These are phyloP conservation scores for Folsomia candida DNA, from an alignment of 2,888 invertebrate genomes.

Conservation along the genomic window DNA sequence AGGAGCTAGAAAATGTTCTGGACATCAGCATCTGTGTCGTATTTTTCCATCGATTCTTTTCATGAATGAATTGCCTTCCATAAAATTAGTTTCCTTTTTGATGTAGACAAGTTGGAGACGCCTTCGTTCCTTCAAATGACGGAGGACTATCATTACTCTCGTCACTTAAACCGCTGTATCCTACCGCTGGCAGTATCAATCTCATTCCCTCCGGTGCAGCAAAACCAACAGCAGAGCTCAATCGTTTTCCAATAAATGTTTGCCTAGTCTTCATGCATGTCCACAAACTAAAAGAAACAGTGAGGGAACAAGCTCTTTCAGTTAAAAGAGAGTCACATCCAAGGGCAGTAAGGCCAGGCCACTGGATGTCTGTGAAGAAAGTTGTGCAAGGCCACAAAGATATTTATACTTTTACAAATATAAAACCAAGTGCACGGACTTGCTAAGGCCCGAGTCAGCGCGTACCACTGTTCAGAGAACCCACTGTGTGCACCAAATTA, in stretches of 20 bases:
- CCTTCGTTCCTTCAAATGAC: not conserved
- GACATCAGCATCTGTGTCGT: too few relatives aligned
- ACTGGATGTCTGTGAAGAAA: not conserved
- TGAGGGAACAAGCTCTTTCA: too few relatives aligned
- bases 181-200: not conserved
- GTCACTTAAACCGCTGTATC: not conserved
- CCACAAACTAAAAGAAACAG: too few relatives aligned
- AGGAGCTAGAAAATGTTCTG: not conserved
- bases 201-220: not conserved
- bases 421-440: too few relatives aligned
- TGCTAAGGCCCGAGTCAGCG: too few relatives aligned
- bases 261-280: too few relatives aligned
- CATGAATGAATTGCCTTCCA: conserved; percentile 1
- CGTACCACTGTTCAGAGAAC: too few relatives aligned
- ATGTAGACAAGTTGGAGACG: not conserved
- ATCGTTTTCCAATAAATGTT: conserved; percentile 26
- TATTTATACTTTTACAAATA: too few relatives aligned
- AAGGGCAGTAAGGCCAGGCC: too few relatives aligned
- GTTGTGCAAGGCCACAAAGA: not conserved
- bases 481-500: too few relatives aligned
- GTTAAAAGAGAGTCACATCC: too few relatives aligned
- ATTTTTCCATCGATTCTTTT: not conserved
- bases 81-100: not conserved
- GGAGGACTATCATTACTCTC: not conserved
- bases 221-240: conserved; percentile 1